Conservation (phyloP, 2,113 vertebrate genomes). For the Pandion haliaetus region DNA sequence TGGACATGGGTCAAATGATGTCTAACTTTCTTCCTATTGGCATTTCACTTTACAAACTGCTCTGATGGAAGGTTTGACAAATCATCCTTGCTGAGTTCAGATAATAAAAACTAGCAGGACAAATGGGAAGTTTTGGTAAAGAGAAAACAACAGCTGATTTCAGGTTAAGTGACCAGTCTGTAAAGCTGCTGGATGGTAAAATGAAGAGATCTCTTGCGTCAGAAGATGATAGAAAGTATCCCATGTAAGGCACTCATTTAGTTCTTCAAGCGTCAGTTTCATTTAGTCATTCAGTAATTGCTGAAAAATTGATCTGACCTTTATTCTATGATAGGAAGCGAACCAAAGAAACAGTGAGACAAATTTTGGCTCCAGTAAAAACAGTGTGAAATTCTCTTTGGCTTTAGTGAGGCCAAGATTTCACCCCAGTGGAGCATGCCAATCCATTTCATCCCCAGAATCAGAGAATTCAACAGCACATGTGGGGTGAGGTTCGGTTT, state of each 20-base stretch:
- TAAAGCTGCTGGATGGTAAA: not conserved
- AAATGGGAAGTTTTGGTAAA: constrained; percentile 6
- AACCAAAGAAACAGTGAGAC: not conserved
- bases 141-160: not conserved
- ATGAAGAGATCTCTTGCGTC: not conserved
- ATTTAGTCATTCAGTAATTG: not conserved
- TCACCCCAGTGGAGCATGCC: not conserved
- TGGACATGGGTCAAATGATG: constrained; percentile 70
- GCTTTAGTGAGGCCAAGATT: not conserved
- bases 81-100: constrained; percentile 23
- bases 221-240: not conserved
- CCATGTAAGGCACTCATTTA: not conserved
- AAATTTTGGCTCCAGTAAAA: not conserved
- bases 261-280: not conserved
- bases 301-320: not conserved
- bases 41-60: constrained; percentile 80
- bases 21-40: constrained; percentile 76
- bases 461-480: not conserved
- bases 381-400: not conserved
- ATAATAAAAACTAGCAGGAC: constrained; percentile 32
- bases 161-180: not conserved
- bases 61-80: constrained; percentile 42
- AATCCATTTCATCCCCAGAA: not conserved
- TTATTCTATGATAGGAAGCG: not conserved
- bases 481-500: not conserved